Conservation (phyloP, 2,888 invertebrate genomes). For the Aquatica leii region DNA sequence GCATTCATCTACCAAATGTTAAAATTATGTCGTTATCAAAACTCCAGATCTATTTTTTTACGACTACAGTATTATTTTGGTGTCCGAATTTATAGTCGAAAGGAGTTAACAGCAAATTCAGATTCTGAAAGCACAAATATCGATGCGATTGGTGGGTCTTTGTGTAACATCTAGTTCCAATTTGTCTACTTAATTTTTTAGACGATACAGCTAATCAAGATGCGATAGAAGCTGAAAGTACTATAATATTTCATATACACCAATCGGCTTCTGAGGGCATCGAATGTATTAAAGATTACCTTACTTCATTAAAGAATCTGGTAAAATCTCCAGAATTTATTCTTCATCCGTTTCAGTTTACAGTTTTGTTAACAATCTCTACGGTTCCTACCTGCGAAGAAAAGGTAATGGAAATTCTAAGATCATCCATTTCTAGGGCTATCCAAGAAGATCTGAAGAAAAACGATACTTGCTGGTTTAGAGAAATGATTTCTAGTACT, state of each 20-base stretch:
- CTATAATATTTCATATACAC: conserved; percentile 67
- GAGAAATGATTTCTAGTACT: conserved; percentile 57
- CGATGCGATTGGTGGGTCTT: conserved; percentile 52
- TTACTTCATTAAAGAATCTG: conserved; percentile 62
- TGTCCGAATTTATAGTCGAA: conserved; percentile 51
- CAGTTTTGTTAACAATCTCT: conserved; percentile 65
- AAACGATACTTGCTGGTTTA: conserved; percentile 65
- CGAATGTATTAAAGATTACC: conserved; percentile 61
- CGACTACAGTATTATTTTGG: conserved; percentile 57
- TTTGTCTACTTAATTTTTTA: conserved; percentile 41
- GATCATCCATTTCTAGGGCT: conserved; percentile 50
- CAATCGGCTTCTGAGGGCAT: conserved; percentile 60
- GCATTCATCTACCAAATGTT: conserved; percentile 73
- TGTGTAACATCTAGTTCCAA: not conserved
- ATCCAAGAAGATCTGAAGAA: conserved; percentile 55
- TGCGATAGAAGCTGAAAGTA: conserved; percentile 68
- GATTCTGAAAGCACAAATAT: conserved; percentile 50
- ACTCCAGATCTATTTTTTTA: conserved; percentile 53
- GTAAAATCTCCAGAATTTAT: conserved; percentile 66
- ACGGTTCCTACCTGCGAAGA: conserved; percentile 62
- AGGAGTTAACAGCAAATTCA: conserved; percentile 34
- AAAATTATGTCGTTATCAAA: conserved; percentile 64
- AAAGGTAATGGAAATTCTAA: conserved; percentile 58
- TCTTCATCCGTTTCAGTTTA: conserved; percentile 70
- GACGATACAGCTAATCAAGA: conserved; percentile 62